Evolutionary conservation across 2,888 invertebrate genomes (phyloP).

Genomic region (Charanyca ferruginea): DNA sequence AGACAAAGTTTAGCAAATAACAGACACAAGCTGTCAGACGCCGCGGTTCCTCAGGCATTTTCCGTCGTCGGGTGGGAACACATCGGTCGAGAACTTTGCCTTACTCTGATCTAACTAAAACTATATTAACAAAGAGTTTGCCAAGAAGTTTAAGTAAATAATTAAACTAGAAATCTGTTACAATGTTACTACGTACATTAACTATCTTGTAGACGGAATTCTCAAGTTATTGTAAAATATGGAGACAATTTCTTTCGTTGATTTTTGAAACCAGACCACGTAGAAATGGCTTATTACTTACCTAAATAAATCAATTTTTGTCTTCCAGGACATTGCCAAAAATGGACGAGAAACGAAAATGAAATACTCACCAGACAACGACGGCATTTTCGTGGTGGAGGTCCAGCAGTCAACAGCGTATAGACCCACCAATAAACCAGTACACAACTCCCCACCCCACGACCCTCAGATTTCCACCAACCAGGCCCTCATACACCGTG

Average conservation of each 20-base stretch:
- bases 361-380: slow-evolving; percentile 94
- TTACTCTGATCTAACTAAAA: background rate
- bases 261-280: too few species aligned
- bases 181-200: too few species aligned
- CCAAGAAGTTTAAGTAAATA: slow-evolving; percentile 1
- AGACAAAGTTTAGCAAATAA: slow-evolving; percentile 39
- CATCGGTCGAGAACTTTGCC: slow-evolving; percentile 28
- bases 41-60: slow-evolving; percentile 3
- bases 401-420: slow-evolving; percentile 89
- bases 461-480: slow-evolving; percentile 88
- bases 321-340: slow-evolving; percentile 92
- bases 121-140: slow-evolving; percentile 13
- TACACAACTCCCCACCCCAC: slow-evolving; percentile 79
- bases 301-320: background rate
- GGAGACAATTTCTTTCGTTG: too few species aligned
- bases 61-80: background rate
- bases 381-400: slow-evolving; percentile 94
- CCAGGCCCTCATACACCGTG: slow-evolving; percentile 86
- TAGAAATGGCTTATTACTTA: background rate
- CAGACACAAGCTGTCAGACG: slow-evolving; percentile 28
- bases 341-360: slow-evolving; percentile 94
- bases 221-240: too few species aligned
- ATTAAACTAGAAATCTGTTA: slow-evolving; percentile 12
- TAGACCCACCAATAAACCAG: slow-evolving; percentile 80
- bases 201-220: too few species aligned